Conservation (phyloP, 2,797 vertebrate species). For the Vespertilio murinus region DNA sequence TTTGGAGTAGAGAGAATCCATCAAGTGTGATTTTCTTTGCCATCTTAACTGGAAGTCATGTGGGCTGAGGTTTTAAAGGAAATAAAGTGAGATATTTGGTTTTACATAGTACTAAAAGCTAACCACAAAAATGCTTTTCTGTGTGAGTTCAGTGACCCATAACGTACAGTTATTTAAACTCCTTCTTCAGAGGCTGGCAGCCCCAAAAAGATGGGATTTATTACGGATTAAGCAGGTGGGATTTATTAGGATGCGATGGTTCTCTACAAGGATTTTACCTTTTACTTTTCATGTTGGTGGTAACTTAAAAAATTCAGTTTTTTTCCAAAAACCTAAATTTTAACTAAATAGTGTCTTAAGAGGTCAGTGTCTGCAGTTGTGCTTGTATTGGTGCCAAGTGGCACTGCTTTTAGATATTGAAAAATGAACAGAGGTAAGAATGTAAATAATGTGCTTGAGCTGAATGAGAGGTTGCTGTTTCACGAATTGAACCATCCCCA, state of each 20-base stretch:
- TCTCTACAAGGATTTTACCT: constrained; percentile 33
- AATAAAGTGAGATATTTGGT: constrained; percentile 63
- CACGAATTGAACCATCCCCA: background rate
- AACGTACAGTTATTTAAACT: constrained; percentile 49
- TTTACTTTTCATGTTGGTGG: constrained; percentile 50
- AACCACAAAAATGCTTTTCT: constrained; percentile 66
- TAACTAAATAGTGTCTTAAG: background rate
- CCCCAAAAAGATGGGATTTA: constrained; percentile 9
- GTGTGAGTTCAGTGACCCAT: constrained; percentile 59
- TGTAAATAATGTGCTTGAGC: background rate
- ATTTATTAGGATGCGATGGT: constrained; percentile 35
- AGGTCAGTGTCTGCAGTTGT: background rate
- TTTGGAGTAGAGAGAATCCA: constrained; percentile 35
- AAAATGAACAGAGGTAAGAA: background rate
- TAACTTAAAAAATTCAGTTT: constrained; percentile 1
- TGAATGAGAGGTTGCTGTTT: background rate
- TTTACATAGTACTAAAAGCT: constrained; percentile 60
- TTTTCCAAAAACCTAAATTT: constrained; percentile 40
- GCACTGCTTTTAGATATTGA: background rate
- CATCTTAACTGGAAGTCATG: constrained; percentile 55
- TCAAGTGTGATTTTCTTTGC: constrained; percentile 46
- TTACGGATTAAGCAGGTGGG: constrained; percentile 54
- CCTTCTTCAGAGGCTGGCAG: constrained; percentile 15
- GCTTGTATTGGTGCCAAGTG: background rate
- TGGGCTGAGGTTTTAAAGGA: constrained; percentile 57